Conservation (phyloP, 30 jellyfish, hydroid and myxozoan genomes). For the Mastigias papua region DNA sequence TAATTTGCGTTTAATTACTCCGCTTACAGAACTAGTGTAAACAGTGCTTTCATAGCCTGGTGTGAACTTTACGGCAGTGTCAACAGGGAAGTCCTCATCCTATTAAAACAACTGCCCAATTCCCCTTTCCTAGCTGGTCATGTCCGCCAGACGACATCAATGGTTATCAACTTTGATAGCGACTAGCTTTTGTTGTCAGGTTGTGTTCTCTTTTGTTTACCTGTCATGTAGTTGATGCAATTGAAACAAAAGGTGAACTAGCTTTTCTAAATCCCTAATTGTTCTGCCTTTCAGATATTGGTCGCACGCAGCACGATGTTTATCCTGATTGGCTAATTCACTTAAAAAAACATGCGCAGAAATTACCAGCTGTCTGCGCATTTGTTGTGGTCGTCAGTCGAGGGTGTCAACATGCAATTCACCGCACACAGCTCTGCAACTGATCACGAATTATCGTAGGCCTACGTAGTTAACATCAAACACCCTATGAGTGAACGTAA, state of each 20-base stretch:
- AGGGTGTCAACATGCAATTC: slow-evolving; percentile 94
- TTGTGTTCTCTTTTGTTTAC: slow-evolving; percentile 31
- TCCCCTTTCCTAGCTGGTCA: slow-evolving; percentile 3
- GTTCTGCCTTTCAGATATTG: slow-evolving; percentile 77
- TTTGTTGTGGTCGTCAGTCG: slow-evolving; percentile 75
- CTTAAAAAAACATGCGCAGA: slow-evolving; percentile 99
- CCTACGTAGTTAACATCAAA: slow-evolving; percentile 12
- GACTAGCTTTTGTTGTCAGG: slow-evolving; percentile 15
- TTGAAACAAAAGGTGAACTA: slow-evolving; percentile 37
- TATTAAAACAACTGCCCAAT: too few species aligned
- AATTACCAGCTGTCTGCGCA: slow-evolving; percentile 98
- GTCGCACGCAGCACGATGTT: slow-evolving; percentile 74
- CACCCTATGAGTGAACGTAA: slow-evolving; percentile 43
- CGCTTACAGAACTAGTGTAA: neutral
- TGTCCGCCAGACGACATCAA: neutral
- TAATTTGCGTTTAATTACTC: neutral
- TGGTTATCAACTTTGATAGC: neutral
- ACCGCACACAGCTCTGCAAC: slow-evolving; percentile 53
- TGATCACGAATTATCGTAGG: slow-evolving; percentile 37
- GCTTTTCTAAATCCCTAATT: slow-evolving; percentile 78
- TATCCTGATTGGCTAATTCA: slow-evolving; percentile 81
- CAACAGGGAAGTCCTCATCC: too few species aligned
- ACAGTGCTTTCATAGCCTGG: neutral
- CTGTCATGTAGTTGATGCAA: slow-evolving; percentile 77
- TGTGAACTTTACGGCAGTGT: too few species aligned